phyloP scores from a whole-genome alignment of 2,113 vertebrate species.

The Indri indri region DNA sequence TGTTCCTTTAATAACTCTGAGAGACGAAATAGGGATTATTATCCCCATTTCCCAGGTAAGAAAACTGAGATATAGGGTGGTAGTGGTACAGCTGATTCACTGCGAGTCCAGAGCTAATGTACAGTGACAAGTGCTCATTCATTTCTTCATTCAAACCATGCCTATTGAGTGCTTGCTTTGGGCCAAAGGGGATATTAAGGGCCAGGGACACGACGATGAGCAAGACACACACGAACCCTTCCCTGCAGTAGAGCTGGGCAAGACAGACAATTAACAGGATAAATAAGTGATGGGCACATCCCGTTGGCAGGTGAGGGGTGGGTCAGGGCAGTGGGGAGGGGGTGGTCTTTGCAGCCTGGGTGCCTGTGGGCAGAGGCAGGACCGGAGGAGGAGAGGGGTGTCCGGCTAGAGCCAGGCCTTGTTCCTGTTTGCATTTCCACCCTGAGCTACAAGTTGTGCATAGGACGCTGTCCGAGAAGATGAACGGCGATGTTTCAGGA shows the following conservation, averaged over 20 bases:
- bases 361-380: background rate
- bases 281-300: background rate
- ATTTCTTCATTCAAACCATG: background rate
- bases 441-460: background rate
- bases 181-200: background rate
- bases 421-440: background rate
- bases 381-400: background rate
- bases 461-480: background rate
- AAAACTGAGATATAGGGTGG: background rate
- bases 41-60: background rate
- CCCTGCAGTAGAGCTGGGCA: background rate
- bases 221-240: background rate
- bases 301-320: no score
- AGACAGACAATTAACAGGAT: no score
- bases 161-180: rapidly evolving
- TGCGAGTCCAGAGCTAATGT: background rate
- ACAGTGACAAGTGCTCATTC: background rate
- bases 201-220: background rate
- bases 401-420: background rate
- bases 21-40: background rate
- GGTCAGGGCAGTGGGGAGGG: rapidly evolving
- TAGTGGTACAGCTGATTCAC: background rate
- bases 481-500: background rate
- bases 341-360: background rate
- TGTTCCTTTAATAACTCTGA: background rate